Evolutionary conservation across 2,888 invertebrate species (phyloP).

Genomic region (Nesidiocoris tenuis): DNA sequence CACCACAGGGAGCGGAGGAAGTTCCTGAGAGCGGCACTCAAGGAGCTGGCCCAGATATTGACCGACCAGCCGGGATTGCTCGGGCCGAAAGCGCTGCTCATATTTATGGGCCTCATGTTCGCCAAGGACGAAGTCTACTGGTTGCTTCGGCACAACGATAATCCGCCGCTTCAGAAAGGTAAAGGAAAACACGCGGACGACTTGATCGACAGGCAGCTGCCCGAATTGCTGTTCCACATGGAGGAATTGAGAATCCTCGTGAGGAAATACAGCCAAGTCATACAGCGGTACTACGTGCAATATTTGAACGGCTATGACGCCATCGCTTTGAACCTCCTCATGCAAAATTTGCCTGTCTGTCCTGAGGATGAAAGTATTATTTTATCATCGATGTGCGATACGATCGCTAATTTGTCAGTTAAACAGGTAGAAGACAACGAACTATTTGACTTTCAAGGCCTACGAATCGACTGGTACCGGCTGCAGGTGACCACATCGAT

Average conservation of each 20-base stretch:
- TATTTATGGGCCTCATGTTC: slow-evolving; percentile 93
- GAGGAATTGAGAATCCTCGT: slow-evolving; percentile 92
- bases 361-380: slow-evolving; percentile 96
- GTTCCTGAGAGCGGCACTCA: slow-evolving; percentile 90
- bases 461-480: slow-evolving; percentile 96
- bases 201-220: slow-evolving; percentile 90
- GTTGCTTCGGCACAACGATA: slow-evolving; percentile 93
- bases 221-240: slow-evolving; percentile 96
- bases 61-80: slow-evolving; percentile 97
- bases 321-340: slow-evolving; percentile 79
- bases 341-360: slow-evolving; percentile 77
- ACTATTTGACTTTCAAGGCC: slow-evolving; percentile 90
- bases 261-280: slow-evolving; percentile 92
- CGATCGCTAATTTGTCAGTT: slow-evolving; percentile 78
- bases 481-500: slow-evolving; percentile 92
- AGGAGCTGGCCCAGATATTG: slow-evolving; percentile 90
- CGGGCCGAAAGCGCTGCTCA: slow-evolving; percentile 93
- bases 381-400: slow-evolving; percentile 86
- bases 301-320: slow-evolving; percentile 96
- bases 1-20: slow-evolving; percentile 94
- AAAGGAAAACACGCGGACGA: slow-evolving; percentile 89
- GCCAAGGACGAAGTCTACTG: slow-evolving; percentile 96
- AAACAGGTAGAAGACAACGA: slow-evolving; percentile 97
- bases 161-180: slow-evolving; percentile 82
- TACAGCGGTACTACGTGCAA: slow-evolving; percentile 96